Percentiles rank a stretch among this genome's conserved stretches.
phyloP scores from a whole-genome alignment of 2,113 vertebrate species.

The Nerophis ophidion region DNA sequence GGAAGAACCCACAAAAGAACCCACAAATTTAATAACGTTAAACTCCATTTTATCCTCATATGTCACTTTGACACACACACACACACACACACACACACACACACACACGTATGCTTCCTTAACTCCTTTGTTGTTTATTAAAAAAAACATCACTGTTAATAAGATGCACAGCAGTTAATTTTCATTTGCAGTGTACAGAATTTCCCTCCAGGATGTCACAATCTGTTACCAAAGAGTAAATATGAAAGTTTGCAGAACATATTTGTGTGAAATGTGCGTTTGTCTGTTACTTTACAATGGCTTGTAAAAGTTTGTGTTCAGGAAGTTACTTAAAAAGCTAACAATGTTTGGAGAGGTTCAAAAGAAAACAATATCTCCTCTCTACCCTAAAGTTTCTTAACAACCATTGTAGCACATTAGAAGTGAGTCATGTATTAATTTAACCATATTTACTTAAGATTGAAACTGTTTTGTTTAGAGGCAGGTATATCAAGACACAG shows the following conservation, averaged over 20 bases:
- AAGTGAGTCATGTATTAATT: neutral
- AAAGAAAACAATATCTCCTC: neutral
- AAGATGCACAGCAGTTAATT: conserved; percentile 27
- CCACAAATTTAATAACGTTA: too few relatives aligned
- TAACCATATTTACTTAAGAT: too few relatives aligned
- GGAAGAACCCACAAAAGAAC: too few relatives aligned
- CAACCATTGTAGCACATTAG: neutral
- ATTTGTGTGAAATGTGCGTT: neutral
- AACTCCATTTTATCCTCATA: too few relatives aligned
- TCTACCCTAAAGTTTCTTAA: neutral
- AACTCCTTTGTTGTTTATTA: conserved; percentile 26
- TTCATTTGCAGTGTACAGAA: conserved; percentile 14
- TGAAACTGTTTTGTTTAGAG: too few relatives aligned
- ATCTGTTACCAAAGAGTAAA: conserved; percentile 17
- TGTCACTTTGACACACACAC: neutral
- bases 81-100: neutral
- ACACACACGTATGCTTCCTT: neutral
- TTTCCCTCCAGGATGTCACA: conserved; percentile 14
- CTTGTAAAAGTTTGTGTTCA: neutral
- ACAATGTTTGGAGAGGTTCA: neutral
- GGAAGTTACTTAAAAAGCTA: neutral
- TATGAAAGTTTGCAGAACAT: conserved; percentile 11
- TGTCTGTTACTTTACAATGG: neutral
- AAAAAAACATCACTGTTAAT: conserved; percentile 23
- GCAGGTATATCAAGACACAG: too few relatives aligned